Evolutionary conservation across 1,140 invertebrate genomes (phyloP), one percentile per base, ranked within the genome.

Genomic region (Telenomus remus): DNA sequence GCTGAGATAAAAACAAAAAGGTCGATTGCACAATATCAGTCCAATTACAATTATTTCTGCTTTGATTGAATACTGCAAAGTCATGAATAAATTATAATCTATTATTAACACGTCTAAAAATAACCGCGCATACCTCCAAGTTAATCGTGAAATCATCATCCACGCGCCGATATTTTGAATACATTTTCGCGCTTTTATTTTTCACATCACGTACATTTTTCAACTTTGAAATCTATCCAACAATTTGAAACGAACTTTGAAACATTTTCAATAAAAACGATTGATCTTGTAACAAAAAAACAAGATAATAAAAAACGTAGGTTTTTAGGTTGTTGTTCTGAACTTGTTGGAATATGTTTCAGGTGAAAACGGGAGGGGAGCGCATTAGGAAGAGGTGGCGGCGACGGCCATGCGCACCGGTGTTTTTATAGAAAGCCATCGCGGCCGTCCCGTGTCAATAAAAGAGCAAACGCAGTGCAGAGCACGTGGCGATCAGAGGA

Each of bases 381-480:
- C 74, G 89, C 89, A 89, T 86, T 89, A 89, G 85, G 88, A 88
- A 88, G 87, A 88, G 90, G 90, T 89, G 90, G 89, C 89, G 89
- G 88, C 89, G 85, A 84, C 84, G 86, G 87, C 87, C 87, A 88
- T 88, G 88, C 86, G 85, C 87, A 82, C 85, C 81, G 86, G 86
- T 79, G 83, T 81, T 83, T 84, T 83, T 80, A 79, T 78, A 78
- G 79, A 81, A 83, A 85, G 84, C 86, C 82, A 82, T 80, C 87
- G 83, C 84, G 87, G 86, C 83, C 86, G 84, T 86, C 81, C 81
- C 83, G 81, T 84, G 85, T 86, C 65, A 49, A 76, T 66, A 50
- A 13, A 49, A 55, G 61, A 73, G 44, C 61, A 54, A 47, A 49
- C 42, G 48, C 59, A 65, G 34, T 54, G 80, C 82, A 82, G 81